These are phyloP conservation scores for Cenopis cana DNA, from an alignment of 2,888 invertebrate species.

Conservation along the genomic window DNA sequence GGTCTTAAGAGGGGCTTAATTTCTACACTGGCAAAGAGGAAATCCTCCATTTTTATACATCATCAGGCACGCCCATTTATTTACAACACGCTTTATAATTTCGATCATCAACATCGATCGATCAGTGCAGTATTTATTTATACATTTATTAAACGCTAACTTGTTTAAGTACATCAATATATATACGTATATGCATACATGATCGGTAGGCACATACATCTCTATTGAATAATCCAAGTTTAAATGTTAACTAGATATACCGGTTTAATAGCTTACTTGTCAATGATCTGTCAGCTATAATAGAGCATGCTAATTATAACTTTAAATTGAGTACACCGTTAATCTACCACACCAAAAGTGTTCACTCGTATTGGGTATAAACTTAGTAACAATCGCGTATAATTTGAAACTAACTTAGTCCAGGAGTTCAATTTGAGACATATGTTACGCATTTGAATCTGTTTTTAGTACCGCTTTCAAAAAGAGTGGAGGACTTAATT, in stretches of 20 bases:
- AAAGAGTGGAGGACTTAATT: too few species aligned
- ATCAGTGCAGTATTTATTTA: too few species aligned
- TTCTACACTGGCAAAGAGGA: slow-evolving; percentile 3
- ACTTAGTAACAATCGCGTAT: not conserved
- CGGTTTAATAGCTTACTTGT: too few species aligned
- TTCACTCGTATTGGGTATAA: not conserved
- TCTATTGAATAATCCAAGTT: not conserved
- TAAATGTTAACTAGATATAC: slow-evolving; percentile 12
- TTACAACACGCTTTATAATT: not conserved
- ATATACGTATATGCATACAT: not conserved
- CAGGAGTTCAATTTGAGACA: not conserved
- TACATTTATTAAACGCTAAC: too few species aligned
- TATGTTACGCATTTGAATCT: not conserved
- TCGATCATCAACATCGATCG: not conserved
- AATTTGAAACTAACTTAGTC: not conserved
- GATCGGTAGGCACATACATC: not conserved
- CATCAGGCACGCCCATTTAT: not conserved
- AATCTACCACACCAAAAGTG: not conserved
- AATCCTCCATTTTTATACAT: not conserved
- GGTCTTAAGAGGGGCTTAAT: slow-evolving; percentile 50
- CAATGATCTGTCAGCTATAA: not conserved
- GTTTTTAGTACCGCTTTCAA: too few species aligned
- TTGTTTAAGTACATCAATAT: not conserved
- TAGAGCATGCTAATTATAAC: not conserved
- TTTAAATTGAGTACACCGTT: not conserved